phyloP scores from a whole-genome alignment of 2,113 vertebrate species.

The Oryzias curvinotus region DNA sequence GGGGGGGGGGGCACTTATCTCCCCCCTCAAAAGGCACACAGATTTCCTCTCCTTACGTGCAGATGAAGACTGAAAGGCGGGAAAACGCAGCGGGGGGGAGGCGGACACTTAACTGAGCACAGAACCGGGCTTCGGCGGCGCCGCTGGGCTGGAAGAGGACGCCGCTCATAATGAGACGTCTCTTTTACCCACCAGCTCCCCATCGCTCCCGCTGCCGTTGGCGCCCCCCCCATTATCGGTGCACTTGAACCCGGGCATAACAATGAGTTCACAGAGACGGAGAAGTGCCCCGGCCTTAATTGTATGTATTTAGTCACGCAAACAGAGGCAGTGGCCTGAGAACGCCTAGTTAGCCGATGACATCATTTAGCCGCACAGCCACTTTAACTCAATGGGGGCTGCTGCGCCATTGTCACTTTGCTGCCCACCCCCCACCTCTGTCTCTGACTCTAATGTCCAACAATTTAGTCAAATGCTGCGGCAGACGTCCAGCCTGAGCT shows the following conservation, averaged over 20 bases:
- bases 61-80: too few species aligned
- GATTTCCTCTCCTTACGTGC: too few species aligned
- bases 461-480: too few species aligned
- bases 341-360: slow-evolving; percentile 97
- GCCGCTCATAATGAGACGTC: slow-evolving; percentile 88
- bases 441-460: slow-evolving; percentile 8
- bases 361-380: slow-evolving; percentile 89
- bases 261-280: slow-evolving; percentile 98
- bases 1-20: too few species aligned
- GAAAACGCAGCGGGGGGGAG: slow-evolving; percentile 33
- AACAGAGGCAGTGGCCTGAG: slow-evolving; percentile 99
- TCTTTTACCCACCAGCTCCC: slow-evolving; percentile 88
- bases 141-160: slow-evolving; percentile 69
- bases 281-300: slow-evolving; percentile 97
- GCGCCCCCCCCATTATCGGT: slow-evolving; percentile 95
- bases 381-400: slow-evolving; percentile 87
- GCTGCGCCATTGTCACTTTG: slow-evolving; percentile 74
- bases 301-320: slow-evolving; percentile 99
- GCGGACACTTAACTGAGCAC: slow-evolving; percentile 58
- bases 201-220: slow-evolving; percentile 77
- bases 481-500: too few species aligned
- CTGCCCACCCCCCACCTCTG: slow-evolving; percentile 14
- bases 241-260: slow-evolving; percentile 99
- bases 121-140: slow-evolving; percentile 57
- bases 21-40: too few species aligned